Conservation (phyloP, 2,888 invertebrate species). For the Xanthorhoe designata region DNA sequence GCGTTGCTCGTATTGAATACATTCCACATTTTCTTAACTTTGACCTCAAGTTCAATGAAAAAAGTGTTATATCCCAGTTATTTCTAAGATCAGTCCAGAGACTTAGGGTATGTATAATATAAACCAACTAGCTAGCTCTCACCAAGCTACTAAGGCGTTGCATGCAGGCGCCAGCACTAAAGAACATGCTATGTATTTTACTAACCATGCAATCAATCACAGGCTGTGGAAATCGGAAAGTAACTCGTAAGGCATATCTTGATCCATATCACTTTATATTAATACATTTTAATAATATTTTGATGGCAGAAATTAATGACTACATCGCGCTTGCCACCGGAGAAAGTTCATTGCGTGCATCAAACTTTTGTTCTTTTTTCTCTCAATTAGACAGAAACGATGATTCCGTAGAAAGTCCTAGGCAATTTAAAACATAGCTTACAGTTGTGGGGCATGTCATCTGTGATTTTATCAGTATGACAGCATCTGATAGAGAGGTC, state of each 20-base stretch:
- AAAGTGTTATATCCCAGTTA: background rate
- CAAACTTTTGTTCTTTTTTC: slow-evolving; percentile 37
- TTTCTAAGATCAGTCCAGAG: background rate
- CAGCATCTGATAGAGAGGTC: slow-evolving; percentile 63
- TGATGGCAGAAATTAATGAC: slow-evolving; percentile 55
- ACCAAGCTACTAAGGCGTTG: slow-evolving; percentile 14
- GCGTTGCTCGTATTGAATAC: background rate
- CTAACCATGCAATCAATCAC: slow-evolving; percentile 44
- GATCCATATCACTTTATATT: slow-evolving; percentile 53
- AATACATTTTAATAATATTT: slow-evolving; percentile 55
- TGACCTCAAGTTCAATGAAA: no score
- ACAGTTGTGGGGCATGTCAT: slow-evolving; percentile 50
- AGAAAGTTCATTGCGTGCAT: slow-evolving; percentile 41
- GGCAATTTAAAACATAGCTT: slow-evolving; percentile 53
- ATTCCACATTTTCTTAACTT: no score
- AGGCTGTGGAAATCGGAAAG: slow-evolving; percentile 54
- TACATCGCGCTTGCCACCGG: slow-evolving; percentile 39
- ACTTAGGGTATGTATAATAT: background rate
- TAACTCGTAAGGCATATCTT: slow-evolving; percentile 53
- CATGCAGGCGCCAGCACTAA: slow-evolving; percentile 36
- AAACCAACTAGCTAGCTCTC: slow-evolving; percentile 6
- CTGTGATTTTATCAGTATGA: slow-evolving; percentile 61
- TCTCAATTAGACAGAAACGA: slow-evolving; percentile 42
- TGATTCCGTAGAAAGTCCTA: slow-evolving; percentile 39
- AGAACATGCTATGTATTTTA: slow-evolving; percentile 30